Conservation (phyloP, 2,113 vertebrate genomes). For the Paramisgurnus dabryanus region DNA sequence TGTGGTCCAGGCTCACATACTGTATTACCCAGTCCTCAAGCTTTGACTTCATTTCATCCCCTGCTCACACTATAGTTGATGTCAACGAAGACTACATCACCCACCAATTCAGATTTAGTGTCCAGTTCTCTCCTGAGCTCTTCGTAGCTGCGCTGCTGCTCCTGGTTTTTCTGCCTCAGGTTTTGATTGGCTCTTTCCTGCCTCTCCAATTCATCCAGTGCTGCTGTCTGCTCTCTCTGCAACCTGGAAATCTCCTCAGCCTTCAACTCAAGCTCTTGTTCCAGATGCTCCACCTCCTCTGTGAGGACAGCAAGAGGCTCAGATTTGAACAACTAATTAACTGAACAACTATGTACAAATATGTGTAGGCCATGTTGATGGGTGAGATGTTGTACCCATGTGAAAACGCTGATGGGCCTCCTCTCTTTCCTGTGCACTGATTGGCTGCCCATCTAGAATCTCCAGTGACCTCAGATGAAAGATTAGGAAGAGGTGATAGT, state of each 20-base stretch:
- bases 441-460: constrained; percentile 76
- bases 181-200: constrained; percentile 75
- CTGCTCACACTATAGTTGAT: constrained; percentile 53
- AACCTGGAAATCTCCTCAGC: constrained; percentile 71
- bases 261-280: constrained; percentile 76
- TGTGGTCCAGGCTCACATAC: no score
- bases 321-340: neutral
- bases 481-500: constrained; percentile 78
- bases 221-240: constrained; percentile 67
- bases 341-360: neutral
- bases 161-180: constrained; percentile 70
- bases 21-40: no score
- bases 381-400: constrained; percentile 74
- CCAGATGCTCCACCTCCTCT: constrained; percentile 84
- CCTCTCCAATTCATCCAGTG: constrained; percentile 72
- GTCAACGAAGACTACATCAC: constrained; percentile 49
- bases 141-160: constrained; percentile 71
- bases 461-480: constrained; percentile 83
- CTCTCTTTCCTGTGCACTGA: constrained; percentile 77
- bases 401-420: constrained; percentile 81
- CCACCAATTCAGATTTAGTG: constrained; percentile 82
- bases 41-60: neutral
- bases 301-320: constrained; percentile 31
- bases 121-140: constrained; percentile 75
- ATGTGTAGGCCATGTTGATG: no score